Base-by-base conservation (phyloP, 2,113 vertebrate species). In the Pterocles burchelli region DNA sequence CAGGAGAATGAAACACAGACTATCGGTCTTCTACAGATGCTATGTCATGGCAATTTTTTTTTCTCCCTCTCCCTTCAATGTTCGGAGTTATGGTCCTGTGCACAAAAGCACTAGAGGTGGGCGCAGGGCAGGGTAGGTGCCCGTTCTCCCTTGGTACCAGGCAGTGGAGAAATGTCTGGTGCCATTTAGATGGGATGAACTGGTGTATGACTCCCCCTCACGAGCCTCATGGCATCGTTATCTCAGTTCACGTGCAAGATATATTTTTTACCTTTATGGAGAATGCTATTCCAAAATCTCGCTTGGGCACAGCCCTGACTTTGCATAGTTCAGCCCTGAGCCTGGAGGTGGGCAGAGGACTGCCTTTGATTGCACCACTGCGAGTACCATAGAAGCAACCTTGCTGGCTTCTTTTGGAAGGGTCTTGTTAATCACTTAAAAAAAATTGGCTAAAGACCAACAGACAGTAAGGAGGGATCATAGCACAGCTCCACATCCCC, bases 31-130 rank as follows among this genome's bases (percentile, higher is more conserved):
- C 54, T 14, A 13, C 46, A 7, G 36, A 7, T 15, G 67, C 11
- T 7, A 34, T 80, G 79, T 6, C 45, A n/a, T 45, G 3, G 4
- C 18, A 22, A 5, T 66, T 33, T 26, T 15, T 19, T 41, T 29
- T 15, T 15, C 8, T 7, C 17, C 5, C 21, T 5, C 24, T 3
- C 4, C 7, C 33, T 7, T 0, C 9, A 5, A 2, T 11, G 58
- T 7, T 33, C 55, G 10, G 45, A n/a, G 10, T 45, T 58, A 1
- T 5, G 58, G 49, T 61, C n/a, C 59, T 28, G 65, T 20, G n/a
- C 76, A 51, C 29, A 36, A 43, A 78, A 78, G 36, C 52, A 6
- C 36, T 20, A 22, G 52, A 29, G 17, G 13, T 51, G 70, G 52
- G n/a, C 74, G 21, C 1, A 15, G 21, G 52, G 70, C 59, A 49